Evolutionary conservation across 1,140 invertebrate genomes (phyloP).

Genomic region (Cheumatopsyche charites): DNA sequence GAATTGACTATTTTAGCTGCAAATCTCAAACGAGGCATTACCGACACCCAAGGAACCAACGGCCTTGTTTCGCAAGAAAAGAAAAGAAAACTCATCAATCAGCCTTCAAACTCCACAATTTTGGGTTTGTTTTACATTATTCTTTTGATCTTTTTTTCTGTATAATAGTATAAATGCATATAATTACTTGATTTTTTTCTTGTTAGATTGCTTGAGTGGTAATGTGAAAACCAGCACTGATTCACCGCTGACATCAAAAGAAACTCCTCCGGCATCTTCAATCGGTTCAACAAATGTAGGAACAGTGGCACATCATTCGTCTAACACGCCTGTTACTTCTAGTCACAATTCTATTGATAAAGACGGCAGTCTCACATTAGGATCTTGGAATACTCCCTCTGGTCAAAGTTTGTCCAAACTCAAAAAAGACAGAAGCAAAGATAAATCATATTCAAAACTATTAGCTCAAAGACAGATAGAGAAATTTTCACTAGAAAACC

Average conservation of each 20-base stretch:
- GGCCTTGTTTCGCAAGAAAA: constrained; percentile 61
- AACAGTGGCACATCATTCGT: constrained; percentile 56
- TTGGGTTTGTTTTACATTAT: constrained; percentile 15
- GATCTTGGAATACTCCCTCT: constrained; percentile 52
- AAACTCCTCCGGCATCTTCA: constrained; percentile 55
- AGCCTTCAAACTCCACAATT: not conserved
- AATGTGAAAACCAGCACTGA: not conserved
- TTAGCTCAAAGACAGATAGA: constrained; percentile 54
- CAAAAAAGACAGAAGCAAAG: constrained; percentile 60
- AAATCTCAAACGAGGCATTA: constrained; percentile 45
- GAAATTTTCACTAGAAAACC: constrained; percentile 23
- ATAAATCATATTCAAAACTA: constrained; percentile 63
- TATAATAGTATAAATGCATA: too few relatives aligned
- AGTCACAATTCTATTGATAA: constrained; percentile 52
- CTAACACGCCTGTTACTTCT: constrained; percentile 49
- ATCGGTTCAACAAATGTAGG: constrained; percentile 70
- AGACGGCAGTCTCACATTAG: constrained; percentile 50
- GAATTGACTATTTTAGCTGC: constrained; percentile 50
- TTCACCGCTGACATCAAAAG: constrained; percentile 41
- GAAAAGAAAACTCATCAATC: constrained; percentile 60
- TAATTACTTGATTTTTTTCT: not conserved
- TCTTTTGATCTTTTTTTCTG: too few relatives aligned
- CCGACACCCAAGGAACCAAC: constrained; percentile 50
- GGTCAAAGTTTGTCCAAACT: constrained; percentile 48
- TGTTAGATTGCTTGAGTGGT: constrained; percentile 4